phyloP scores from a whole-genome alignment of 2,888 invertebrate species.

The Erebia epiphron region DNA sequence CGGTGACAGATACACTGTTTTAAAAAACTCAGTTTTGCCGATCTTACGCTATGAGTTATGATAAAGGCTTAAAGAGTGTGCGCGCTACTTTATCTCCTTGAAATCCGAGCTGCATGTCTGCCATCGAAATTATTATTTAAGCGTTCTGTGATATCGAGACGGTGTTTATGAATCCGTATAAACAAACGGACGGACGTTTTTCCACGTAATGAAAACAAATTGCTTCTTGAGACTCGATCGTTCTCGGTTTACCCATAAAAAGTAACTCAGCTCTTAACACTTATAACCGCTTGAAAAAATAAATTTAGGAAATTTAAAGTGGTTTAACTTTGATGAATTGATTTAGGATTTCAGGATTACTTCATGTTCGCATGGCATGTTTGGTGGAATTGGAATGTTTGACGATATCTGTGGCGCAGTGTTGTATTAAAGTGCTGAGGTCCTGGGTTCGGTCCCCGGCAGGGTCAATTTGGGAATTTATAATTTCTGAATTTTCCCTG shows the following conservation, averaged over 20 bases:
- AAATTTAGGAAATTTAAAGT: neutral
- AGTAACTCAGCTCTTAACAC: neutral
- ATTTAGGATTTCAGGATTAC: no score
- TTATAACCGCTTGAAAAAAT: neutral
- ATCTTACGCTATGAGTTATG: no score
- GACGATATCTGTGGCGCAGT: no score
- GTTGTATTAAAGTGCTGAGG: no score
- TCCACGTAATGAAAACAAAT: slow-evolving; percentile 26
- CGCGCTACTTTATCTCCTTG: neutral
- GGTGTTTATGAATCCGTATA: slow-evolving; percentile 16
- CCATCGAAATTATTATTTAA: neutral
- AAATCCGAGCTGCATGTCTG: neutral
- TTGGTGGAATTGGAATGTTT: no score
- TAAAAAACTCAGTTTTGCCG: no score
- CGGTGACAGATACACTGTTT: no score
- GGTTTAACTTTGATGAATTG: neutral
- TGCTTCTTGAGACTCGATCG: slow-evolving; percentile 20
- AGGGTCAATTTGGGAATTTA: no score
- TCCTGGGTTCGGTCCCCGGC: no score
- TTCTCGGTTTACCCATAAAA: slow-evolving; percentile 7
- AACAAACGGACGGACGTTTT: slow-evolving; percentile 21
- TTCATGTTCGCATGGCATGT: no score
- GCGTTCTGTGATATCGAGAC: slow-evolving; percentile 17
- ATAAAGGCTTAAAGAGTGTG: neutral
- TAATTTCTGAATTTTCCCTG: no score